Conservation (phyloP, 1,140 invertebrate species). For the Orussus abietinus region DNA sequence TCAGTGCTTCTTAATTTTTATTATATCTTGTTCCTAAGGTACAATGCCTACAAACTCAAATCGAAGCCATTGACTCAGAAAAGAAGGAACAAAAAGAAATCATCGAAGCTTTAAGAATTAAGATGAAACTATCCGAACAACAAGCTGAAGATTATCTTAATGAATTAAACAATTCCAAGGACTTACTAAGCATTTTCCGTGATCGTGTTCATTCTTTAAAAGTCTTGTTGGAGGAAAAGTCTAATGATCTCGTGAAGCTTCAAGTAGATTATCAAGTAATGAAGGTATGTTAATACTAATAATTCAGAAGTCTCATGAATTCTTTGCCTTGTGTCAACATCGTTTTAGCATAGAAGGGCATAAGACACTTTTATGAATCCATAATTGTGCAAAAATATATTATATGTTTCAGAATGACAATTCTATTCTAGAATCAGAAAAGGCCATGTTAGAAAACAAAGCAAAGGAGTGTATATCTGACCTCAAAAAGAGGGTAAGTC, state of each 20-base stretch:
- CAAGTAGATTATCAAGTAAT: constrained; percentile 38
- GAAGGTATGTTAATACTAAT: constrained; percentile 26
- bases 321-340: neutral
- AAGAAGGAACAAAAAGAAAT: constrained; percentile 18
- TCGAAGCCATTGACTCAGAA: constrained; percentile 16
- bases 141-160: constrained; percentile 19
- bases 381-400: constrained; percentile 2
- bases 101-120: constrained; percentile 23
- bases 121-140: constrained; percentile 22
- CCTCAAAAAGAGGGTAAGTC: constrained; percentile 30
- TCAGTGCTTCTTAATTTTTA: constrained; percentile 10
- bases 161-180: constrained; percentile 24
- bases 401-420: constrained; percentile 36
- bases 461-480: constrained; percentile 29
- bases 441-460: constrained; percentile 24
- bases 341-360: constrained; percentile 3
- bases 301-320: constrained; percentile 1
- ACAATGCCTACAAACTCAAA: constrained; percentile 10
- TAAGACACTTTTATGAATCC: constrained; percentile 1
- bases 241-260: constrained; percentile 27
- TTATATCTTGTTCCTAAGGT: constrained; percentile 16
- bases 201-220: constrained; percentile 28
- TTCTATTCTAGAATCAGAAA: constrained; percentile 32
- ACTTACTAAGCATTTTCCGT: constrained; percentile 20
- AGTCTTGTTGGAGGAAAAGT: constrained; percentile 31